Percentiles rank a stretch among this genome's conserved stretches.
phyloP scores from a whole-genome alignment of 2,888 invertebrate species.

The Hemithea aestivaria region DNA sequence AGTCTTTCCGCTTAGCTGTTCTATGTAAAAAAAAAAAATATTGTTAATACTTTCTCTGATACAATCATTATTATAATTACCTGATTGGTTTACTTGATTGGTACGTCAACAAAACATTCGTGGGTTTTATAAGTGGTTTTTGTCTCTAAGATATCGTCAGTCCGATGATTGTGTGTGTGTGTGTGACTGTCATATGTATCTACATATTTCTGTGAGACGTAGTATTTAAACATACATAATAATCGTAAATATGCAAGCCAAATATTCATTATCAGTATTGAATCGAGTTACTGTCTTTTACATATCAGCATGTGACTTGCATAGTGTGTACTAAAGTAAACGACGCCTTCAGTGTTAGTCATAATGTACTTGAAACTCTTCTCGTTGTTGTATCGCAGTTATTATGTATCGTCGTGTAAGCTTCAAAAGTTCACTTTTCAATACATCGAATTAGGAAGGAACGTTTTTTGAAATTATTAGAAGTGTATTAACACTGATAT shows the following conservation, averaged over 20 bases:
- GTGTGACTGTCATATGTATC: no score
- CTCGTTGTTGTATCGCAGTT: conserved; percentile 62
- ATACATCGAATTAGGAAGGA: conserved; percentile 70
- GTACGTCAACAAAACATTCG: no score
- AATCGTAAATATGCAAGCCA: conserved; percentile 43
- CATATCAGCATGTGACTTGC: conserved; percentile 77
- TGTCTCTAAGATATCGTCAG: no score
- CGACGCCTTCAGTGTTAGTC: conserved; percentile 55
- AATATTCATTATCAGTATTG: conserved; percentile 68
- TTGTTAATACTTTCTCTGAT: no score
- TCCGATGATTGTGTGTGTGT: no score
- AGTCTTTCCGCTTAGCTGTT: no score
- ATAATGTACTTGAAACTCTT: conserved; percentile 52
- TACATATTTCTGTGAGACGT: no score
- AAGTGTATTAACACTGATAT: conserved; percentile 47
- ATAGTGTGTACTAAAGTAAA: conserved; percentile 55
- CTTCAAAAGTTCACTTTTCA: conserved; percentile 57
- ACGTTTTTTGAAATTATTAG: conserved; percentile 52
- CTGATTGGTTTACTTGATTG: no score
- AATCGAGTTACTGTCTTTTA: conserved; percentile 68
- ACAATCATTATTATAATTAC: no score
- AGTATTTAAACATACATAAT: no score
- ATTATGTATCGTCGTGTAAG: conserved; percentile 54
- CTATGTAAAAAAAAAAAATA: no score
- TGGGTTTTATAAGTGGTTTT: no score